phyloP scores from a whole-genome alignment of 2,888 invertebrate species.

The Epirrhoe tristata region DNA sequence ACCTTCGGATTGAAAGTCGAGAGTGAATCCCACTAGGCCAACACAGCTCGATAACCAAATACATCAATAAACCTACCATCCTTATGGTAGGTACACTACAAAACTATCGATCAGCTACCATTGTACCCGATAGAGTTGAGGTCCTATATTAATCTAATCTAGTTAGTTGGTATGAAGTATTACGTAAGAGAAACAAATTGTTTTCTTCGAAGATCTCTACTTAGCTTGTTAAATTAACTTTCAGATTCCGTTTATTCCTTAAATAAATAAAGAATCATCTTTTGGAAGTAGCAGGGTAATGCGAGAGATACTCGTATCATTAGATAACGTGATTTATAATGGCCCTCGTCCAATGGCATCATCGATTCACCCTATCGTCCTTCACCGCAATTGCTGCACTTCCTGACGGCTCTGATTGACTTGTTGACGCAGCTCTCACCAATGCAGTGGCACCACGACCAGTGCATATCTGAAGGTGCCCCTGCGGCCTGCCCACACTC shows the following conservation, averaged over 20 bases:
- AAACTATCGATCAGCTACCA: no score
- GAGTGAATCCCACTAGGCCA: no score
- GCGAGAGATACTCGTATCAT: neutral
- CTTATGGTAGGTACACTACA: no score
- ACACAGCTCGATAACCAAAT: no score
- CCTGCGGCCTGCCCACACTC: neutral
- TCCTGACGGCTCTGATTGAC: slow-evolving; percentile 27
- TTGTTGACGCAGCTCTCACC: slow-evolving; percentile 23
- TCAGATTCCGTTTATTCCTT: neutral
- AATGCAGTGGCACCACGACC: slow-evolving; percentile 15
- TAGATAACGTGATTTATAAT: neutral
- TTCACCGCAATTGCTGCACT: slow-evolving; percentile 29
- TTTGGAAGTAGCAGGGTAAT: no score
- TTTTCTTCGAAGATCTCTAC: no score
- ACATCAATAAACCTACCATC: no score
- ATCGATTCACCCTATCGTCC: slow-evolving; percentile 20
- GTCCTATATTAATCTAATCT: no score
- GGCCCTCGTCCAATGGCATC: neutral
- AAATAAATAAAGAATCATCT: neutral
- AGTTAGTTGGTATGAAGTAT: no score
- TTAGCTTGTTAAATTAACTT: neutral
- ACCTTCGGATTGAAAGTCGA: no score
- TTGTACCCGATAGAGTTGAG: no score
- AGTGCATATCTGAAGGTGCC: neutral
- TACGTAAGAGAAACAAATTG: no score